Evolutionary conservation across 2,113 vertebrate species (phyloP).

Genomic region (Dryoscopus gambensis): DNA sequence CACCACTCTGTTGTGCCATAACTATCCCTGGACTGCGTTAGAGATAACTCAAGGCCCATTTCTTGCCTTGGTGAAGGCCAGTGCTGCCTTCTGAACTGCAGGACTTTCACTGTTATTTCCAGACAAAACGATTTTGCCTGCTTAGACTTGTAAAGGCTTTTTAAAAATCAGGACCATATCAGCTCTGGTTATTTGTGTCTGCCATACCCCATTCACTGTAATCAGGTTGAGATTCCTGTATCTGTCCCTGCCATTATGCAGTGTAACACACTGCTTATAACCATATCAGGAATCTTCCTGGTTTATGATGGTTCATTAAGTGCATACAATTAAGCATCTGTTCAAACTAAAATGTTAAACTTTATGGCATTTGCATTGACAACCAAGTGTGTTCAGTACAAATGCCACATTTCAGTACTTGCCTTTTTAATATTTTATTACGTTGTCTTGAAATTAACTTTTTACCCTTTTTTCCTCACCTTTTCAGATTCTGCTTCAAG

Average conservation of each 20-base stretch:
- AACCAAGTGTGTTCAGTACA: slow-evolving; percentile 30
- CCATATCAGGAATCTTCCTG: slow-evolving; percentile 37
- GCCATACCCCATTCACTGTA: neutral
- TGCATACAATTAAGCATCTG: slow-evolving; percentile 65
- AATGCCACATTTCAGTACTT: slow-evolving; percentile 31
- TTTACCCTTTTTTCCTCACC: neutral
- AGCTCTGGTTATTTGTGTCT: neutral
- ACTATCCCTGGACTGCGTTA: neutral
- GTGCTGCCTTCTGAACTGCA: neutral
- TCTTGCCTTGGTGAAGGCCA: neutral
- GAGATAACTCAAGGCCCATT: neutral
- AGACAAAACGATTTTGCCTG: neutral
- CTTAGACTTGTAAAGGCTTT: neutral
- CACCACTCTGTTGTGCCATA: neutral
- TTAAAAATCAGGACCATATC: neutral
- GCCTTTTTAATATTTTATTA: slow-evolving; percentile 13
- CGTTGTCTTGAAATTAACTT: neutral
- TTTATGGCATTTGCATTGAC: slow-evolving; percentile 47
- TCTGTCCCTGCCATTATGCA: neutral
- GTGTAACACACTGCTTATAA: slow-evolving; percentile 21
- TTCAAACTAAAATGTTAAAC: slow-evolving; percentile 61
- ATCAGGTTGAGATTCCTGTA: neutral
- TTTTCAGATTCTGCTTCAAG: neutral
- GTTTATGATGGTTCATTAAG: slow-evolving; percentile 56
- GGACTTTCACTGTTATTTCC: neutral